phyloP scores from a whole-genome alignment of 30 jellyfish, hydroid and myxozoan species.

The Aurelia coerulea region DNA sequence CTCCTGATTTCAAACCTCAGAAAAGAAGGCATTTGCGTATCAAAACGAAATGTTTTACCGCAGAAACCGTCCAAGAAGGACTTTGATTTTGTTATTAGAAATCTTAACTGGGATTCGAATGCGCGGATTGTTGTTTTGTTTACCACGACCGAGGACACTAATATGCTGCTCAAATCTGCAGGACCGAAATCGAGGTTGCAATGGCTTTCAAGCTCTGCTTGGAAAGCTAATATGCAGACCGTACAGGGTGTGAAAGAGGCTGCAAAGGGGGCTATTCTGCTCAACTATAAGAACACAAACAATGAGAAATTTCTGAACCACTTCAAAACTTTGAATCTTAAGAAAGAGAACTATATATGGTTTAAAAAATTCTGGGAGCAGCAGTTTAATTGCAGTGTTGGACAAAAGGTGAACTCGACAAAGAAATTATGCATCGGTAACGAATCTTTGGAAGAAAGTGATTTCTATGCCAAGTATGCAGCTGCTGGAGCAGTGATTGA shows the following conservation, averaged over 20 bases:
- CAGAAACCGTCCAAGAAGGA: slow-evolving; percentile 13
- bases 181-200: slow-evolving; percentile 2
- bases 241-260: slow-evolving; percentile 25
- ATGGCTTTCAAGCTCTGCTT: slow-evolving; percentile 43
- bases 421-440: slow-evolving; percentile 34
- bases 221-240: slow-evolving; percentile 45
- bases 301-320: slow-evolving; percentile 11
- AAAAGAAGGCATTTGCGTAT: slow-evolving; percentile 31
- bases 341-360: slow-evolving; percentile 40
- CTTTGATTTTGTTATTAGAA: slow-evolving; percentile 7
- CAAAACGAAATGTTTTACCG: slow-evolving; percentile 42
- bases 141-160: slow-evolving; percentile 66
- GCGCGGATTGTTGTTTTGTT: slow-evolving; percentile 36
- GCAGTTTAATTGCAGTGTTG: slow-evolving; percentile 17
- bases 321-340: slow-evolving; percentile 32
- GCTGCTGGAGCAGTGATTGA: slow-evolving; percentile 52
- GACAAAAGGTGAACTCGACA: background rate
- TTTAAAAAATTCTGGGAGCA: slow-evolving; percentile 63
- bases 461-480: slow-evolving; percentile 31
- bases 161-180: slow-evolving; percentile 48
- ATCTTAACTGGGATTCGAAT: slow-evolving; percentile 17
- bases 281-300: slow-evolving; percentile 9
- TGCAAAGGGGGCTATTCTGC: slow-evolving; percentile 71
- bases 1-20: slow-evolving; percentile 5
- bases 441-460: slow-evolving; percentile 17